Evolutionary conservation across 2,113 vertebrate genomes (phyloP).

Genomic region (Tylochromis polylepis): DNA sequence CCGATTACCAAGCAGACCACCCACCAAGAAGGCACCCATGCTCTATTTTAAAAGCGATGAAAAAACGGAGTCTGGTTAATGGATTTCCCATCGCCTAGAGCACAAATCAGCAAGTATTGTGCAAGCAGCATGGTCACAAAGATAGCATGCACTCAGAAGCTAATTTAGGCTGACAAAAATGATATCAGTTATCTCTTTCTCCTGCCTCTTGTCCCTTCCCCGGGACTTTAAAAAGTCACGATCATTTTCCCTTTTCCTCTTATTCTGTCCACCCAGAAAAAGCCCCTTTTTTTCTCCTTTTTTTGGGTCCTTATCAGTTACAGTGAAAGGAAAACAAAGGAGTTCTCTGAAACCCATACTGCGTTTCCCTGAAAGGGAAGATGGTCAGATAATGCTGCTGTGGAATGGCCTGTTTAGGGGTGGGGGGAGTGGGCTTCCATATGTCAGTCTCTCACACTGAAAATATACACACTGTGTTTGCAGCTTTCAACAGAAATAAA

Average conservation of each 20-base stretch:
- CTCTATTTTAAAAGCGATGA: background rate
- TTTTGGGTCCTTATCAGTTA: conserved; percentile 53
- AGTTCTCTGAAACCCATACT: conserved; percentile 39
- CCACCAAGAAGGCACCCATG: background rate
- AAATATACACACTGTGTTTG: background rate
- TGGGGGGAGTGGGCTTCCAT: background rate
- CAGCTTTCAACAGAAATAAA: background rate
- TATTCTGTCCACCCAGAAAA: conserved; percentile 36
- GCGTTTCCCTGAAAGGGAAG: conserved; percentile 36
- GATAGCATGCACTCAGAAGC: background rate
- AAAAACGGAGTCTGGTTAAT: background rate
- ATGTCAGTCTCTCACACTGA: background rate
- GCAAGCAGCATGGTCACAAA: background rate
- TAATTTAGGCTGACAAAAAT: conserved; percentile 28
- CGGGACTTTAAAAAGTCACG: conserved; percentile 28
- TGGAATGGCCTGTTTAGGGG: background rate
- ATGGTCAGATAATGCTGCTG: conserved; percentile 21
- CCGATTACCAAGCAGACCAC: conserved; percentile 32
- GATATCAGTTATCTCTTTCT: conserved; percentile 24
- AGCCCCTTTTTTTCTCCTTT: conserved; percentile 45
- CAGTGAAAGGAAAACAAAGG: conserved; percentile 59
- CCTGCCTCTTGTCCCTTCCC: conserved; percentile 12
- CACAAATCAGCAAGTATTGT: background rate
- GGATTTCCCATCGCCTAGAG: background rate
- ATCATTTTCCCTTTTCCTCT: conserved; percentile 48